These are phyloP conservation scores for Mesaphorura yosii DNA, from an alignment of 1,140 invertebrate species.

Conservation along the genomic window DNA sequence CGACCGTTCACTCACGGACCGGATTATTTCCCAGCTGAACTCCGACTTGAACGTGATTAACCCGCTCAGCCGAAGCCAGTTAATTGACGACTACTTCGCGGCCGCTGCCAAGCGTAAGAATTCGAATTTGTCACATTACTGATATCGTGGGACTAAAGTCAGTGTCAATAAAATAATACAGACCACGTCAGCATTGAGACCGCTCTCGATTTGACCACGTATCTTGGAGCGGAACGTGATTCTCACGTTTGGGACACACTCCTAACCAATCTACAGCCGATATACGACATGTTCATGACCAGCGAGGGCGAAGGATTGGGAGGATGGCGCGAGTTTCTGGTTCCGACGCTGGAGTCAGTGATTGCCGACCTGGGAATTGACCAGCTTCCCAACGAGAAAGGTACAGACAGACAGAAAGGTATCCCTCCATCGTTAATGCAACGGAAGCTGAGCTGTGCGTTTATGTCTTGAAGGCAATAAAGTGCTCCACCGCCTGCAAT, in stretches of 20 bases:
- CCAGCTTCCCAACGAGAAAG: conserved; percentile 9
- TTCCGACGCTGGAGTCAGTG: conserved; percentile 14
- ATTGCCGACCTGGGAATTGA: conserved; percentile 8
- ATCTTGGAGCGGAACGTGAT: conserved; percentile 17
- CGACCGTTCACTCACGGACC: conserved; percentile 40
- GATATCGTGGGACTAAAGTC: not conserved
- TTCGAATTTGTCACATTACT: conserved; percentile 1
- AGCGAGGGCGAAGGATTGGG: not conserved
- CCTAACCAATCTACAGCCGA: conserved; percentile 6
- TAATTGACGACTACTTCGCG: conserved; percentile 23
- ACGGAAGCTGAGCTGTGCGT: no score
- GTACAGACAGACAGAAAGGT: no score
- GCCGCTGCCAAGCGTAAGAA: conserved; percentile 9
- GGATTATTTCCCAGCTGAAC: conserved; percentile 9
- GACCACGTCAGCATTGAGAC: conserved; percentile 15
- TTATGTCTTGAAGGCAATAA: not conserved
- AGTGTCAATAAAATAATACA: conserved; percentile 6
- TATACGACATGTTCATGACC: no score
- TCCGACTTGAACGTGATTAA: conserved; percentile 11
- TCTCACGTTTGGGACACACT: conserved; percentile 21
- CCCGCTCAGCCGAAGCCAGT: conserved; percentile 14
- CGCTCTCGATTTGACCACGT: conserved; percentile 7
- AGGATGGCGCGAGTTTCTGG: conserved; percentile 2
- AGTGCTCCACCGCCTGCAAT: conserved; percentile 1
- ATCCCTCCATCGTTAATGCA: no score